Base-by-base conservation (phyloP, 2,888 invertebrate species). In the Cataglyphis livida region DNA sequence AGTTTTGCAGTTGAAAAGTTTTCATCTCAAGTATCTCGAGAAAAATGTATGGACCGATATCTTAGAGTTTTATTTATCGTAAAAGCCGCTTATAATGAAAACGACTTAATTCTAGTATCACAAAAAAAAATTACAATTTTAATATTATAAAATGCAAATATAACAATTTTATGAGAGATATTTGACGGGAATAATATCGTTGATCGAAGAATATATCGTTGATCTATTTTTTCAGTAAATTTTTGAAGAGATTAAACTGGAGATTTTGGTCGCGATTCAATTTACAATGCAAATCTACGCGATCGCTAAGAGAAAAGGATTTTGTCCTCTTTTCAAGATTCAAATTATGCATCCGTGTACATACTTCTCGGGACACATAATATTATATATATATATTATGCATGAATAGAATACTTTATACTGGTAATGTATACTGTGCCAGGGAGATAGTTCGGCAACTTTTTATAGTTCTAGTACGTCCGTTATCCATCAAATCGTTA, bases 351-450 rank as follows among this genome's bases (percentile, higher is more conserved):
- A 64, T 28, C 44, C 1, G 41, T 18, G 35, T 75, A 64, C 48
- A 70, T 59, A 4, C 41, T 76, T 5, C 28, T 76, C 38, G 54
- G 7, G 70, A 48, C 41, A 70, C 35, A 21, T 25, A 41, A 54
- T 44, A 25, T 25, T 25, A 25, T 25, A 51, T 70, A 71, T 32
- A 64, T 65, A 65, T 28, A 28, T 28, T 28, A 1, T 54, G 65
- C 71, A 70, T 70, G 73, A 79, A 21, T 44, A 54, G 35, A 54
- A 54, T 54, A 44, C 59, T 44, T n/a, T 21, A 76, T 9, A 25
- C 41, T 9, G n/a, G 10, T 51, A 18, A 73, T 79, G 18, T 54
- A n/a, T 41, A 7, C 28, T n/a, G 51, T 51, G 25, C 10, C 57
- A 59, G 44, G 15, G 3, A 73, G 41, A 18, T 73, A 59, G 21